Base-by-base conservation (phyloP, 2,888 invertebrate genomes). In the Lepidochrysops patricia region DNA sequence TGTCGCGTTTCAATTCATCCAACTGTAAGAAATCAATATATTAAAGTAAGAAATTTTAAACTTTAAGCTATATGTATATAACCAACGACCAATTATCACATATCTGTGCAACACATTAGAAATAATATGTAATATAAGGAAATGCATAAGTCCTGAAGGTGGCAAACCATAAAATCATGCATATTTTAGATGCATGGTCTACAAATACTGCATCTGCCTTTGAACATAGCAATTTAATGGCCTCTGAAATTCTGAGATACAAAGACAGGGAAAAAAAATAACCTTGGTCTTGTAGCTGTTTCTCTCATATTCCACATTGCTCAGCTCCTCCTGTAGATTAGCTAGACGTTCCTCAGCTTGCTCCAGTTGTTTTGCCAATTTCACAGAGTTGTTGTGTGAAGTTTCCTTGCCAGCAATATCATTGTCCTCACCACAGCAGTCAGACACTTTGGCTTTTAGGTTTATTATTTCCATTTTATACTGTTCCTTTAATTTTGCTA, bases 301-400 rank as follows among this genome's bases (percentile, higher is more conserved):
- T 58, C 90, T 88, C 48, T 92, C 91, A 60, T 83, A 82, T 58
- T 82, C 80, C 0, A 90, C 72, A 60, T 91, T 85, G n/a, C 90
- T 89, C 13, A 91, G 72, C 66, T 90, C 90, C 54, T 75, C 78
- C 64, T 91, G 89, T 1, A 90, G 80, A 58, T 85, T 81, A 0
- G 84, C 71, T 9, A 92, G 77, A 32, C 89, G 84, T 50, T 85
- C 77, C 68, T 93, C 92, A 37, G 91, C 73, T 60, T 82, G 84
- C 60, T 89, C 79, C 32, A 93, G 76, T 71, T 92, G 91, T 25
- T 79, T 83, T 27, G 74, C 62, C 4, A 87, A 70, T 61, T 77
- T 79, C 0, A 65, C 66, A 0, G 74, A 66, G 12, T 70, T 69
- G 15, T 60, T 66, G 13, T 15, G 60, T n/a, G 62, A 61, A 0